A percentile compares a stretch with the other conserved stretches of the same genome.
These are phyloP conservation scores for Silurus asotus DNA, from an alignment of 2,113 vertebrate species.

Conservation along the genomic window DNA sequence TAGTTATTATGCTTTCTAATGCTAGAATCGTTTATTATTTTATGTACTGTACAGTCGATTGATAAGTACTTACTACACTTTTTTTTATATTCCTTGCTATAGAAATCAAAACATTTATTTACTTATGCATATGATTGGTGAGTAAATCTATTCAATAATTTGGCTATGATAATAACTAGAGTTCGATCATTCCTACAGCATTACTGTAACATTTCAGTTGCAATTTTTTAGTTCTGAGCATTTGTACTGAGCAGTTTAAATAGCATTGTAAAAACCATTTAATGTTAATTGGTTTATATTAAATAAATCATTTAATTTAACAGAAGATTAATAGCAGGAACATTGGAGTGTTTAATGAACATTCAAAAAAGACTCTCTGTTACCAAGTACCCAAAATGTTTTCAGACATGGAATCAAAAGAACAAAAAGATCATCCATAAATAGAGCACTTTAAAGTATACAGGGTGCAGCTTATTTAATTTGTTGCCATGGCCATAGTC, in stretches of 20 bases:
- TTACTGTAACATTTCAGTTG: neutral
- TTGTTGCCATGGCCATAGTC: slow-evolving; percentile 24
- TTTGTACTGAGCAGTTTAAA: no score
- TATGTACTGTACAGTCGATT: no score
- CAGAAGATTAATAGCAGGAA: neutral
- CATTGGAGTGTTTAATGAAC: neutral
- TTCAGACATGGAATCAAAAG: neutral
- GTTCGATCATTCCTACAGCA: neutral
- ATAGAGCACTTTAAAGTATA: neutral
- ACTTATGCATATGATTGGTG: no score
- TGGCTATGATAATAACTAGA: no score
- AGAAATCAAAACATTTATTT: no score
- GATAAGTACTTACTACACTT: no score
- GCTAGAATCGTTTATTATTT: no score
- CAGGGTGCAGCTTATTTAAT: neutral
- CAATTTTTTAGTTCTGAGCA: no score
- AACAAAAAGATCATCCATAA: neutral
- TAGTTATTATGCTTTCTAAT: no score
- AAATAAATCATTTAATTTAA: neutral
- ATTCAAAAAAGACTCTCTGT: neutral
- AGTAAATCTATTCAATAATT: no score
- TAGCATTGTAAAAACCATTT: neutral
- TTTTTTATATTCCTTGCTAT: no score
- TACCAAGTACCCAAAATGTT: neutral
- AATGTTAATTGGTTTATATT: neutral